Conservation (phyloP, 2,113 vertebrate species). For the Cervus canadensis region DNA sequence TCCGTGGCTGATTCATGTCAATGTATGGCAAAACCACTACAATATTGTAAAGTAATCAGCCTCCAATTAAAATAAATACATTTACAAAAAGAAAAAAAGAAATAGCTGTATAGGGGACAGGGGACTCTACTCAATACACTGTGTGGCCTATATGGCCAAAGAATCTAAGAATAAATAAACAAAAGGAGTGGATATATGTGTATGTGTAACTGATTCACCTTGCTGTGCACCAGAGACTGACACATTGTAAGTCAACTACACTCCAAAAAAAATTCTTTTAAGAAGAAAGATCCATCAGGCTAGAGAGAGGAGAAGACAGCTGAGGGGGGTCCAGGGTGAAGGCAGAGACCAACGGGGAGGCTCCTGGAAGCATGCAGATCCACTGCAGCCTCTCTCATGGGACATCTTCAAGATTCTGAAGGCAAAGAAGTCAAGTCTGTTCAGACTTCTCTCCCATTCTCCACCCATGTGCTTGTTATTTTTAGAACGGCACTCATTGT, state of each 20-base stretch:
- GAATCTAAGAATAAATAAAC: neutral
- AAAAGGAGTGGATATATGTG: neutral
- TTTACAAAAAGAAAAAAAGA: neutral
- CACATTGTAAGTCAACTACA: neutral
- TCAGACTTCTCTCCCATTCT: neutral
- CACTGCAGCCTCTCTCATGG: neutral
- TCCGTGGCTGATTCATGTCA: too few species aligned
- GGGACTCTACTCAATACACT: neutral
- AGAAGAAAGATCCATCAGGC: neutral
- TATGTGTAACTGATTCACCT: neutral
- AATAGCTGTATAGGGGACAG: neutral
- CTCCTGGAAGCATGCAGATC: neutral
- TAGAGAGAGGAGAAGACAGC: neutral
- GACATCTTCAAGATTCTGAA: neutral
- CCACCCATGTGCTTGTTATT: neutral
- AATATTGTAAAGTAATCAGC: too few species aligned
- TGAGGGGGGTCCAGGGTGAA: neutral
- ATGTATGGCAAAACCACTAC: too few species aligned
- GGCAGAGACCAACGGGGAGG: neutral
- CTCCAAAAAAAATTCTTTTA: neutral
- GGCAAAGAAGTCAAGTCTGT: too few species aligned
- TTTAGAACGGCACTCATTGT: neutral
- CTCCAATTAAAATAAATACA: too few species aligned
- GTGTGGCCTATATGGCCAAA: neutral
- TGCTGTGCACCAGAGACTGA: neutral